A percentile compares a stretch with the other conserved stretches of the same genome.
These are phyloP conservation scores for Todus mexicanus DNA, from an alignment of 2,797 vertebrate species.

Conservation along the genomic window DNA sequence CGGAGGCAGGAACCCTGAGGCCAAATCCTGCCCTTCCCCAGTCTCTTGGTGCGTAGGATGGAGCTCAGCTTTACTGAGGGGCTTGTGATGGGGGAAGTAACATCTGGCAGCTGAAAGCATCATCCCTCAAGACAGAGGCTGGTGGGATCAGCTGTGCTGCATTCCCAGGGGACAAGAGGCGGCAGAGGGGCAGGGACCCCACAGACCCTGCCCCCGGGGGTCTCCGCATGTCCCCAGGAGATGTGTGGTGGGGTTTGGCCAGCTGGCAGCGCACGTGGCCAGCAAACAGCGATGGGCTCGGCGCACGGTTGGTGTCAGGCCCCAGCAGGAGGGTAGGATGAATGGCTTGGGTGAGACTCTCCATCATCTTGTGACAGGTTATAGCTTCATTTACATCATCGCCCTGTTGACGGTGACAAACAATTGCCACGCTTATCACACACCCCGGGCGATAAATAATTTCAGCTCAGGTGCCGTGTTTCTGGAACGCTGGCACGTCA, in stretches of 20 bases:
- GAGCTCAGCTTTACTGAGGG: background rate
- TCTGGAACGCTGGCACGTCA: background rate
- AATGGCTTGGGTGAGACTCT: background rate
- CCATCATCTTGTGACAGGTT: background rate
- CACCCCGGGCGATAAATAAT: background rate
- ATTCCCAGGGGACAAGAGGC: background rate
- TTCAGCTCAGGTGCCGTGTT: background rate
- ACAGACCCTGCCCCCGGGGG: background rate
- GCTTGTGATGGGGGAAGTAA: background rate
- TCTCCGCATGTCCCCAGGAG: background rate
- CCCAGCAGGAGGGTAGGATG: background rate
- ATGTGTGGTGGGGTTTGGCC: background rate
- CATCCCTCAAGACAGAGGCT: background rate
- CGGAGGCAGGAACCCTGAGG: background rate
- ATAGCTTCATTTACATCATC: slow-evolving; percentile 3
- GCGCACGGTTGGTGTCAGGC: background rate
- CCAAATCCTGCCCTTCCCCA: background rate
- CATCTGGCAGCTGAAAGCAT: background rate
- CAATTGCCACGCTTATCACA: background rate
- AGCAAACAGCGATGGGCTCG: background rate
- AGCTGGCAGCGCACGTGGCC: background rate
- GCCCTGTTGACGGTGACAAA: background rate
- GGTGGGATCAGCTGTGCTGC: background rate
- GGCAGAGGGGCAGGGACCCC: background rate
- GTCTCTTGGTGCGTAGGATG: too few species aligned